Evolutionary conservation across 2,888 invertebrate genomes (phyloP).

Genomic region (Oscheius sp.): DNA sequence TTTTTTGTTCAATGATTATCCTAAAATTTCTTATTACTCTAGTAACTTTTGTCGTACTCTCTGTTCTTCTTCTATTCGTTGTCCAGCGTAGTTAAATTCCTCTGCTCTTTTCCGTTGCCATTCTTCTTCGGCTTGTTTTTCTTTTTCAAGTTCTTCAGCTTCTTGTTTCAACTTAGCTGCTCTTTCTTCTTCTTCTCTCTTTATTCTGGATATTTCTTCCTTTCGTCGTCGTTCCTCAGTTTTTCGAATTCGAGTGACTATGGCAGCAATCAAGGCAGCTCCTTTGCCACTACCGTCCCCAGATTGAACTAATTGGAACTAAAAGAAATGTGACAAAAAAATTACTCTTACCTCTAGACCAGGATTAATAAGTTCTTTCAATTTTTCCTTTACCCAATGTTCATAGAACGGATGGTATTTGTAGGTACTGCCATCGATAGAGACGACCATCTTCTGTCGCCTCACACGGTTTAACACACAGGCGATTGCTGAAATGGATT

Average conservation of each 20-base stretch:
- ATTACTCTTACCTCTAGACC: conserved; percentile 73
- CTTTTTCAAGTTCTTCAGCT: conserved; percentile 19
- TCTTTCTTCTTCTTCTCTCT: conserved; percentile 13
- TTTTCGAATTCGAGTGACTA: conserved; percentile 71
- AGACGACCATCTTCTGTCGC: conserved; percentile 83
- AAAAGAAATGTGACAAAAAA: conserved; percentile 16
- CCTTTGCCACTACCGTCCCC: conserved; percentile 94
- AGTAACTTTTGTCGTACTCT: conserved; percentile 17
- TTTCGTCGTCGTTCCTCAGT: conserved; percentile 37
- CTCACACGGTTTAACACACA: conserved; percentile 88
- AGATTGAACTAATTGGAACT: conserved; percentile 87
- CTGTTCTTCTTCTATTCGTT: conserved; percentile 26
- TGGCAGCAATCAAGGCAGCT: conserved; percentile 92
- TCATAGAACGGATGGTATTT: conserved; percentile 93
- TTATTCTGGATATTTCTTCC: conserved; percentile 26
- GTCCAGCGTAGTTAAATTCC: conserved; percentile 26
- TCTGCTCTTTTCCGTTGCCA: conserved; percentile 18
- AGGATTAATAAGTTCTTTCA: conserved; percentile 72
- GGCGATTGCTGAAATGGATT: conserved; percentile 75
- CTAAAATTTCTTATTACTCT: background rate
- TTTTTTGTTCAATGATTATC: background rate
- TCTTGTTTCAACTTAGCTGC: background rate
- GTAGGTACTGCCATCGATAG: conserved; percentile 96
- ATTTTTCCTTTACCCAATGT: conserved; percentile 89
- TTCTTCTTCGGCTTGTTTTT: conserved; percentile 21